These are phyloP conservation scores for Patiria pectinifera DNA, from an alignment of 53 echinoderm and acorn worm species.

Conservation along the genomic window DNA sequence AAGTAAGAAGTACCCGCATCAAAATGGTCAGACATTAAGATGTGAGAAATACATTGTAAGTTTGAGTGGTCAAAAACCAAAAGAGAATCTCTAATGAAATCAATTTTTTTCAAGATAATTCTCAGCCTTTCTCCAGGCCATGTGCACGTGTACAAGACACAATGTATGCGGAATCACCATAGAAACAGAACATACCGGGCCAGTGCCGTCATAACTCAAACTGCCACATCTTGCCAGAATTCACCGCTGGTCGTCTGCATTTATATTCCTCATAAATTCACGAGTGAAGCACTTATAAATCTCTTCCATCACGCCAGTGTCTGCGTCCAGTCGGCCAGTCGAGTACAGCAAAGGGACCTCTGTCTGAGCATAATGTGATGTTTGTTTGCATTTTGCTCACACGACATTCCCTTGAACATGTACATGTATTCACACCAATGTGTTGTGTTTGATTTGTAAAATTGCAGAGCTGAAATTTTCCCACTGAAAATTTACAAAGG, in stretches of 20 bases:
- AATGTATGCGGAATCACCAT: background rate
- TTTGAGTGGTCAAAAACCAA: no score
- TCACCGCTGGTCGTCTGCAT: background rate
- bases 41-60: no score
- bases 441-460: no score
- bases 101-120: background rate
- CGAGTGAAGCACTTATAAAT: slow-evolving; percentile 1
- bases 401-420: background rate
- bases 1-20: no score
- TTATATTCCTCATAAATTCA: slow-evolving; percentile 3
- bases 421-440: no score
- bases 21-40: no score
- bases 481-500: no score
- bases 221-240: background rate
- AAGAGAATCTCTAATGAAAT: no score
- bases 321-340: background rate
- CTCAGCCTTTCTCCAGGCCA: background rate
- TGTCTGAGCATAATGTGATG: slow-evolving; percentile 9
- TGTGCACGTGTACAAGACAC: background rate
- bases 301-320: background rate
- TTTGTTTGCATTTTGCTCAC: background rate
- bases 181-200: background rate
- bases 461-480: no score
- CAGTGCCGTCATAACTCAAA: background rate
- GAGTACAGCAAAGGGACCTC: background rate